A percentile compares a stretch with the other conserved stretches of the same genome.
Evolutionary conservation across 2,888 invertebrate species (phyloP).

Genomic region (Escarpia spicata): DNA sequence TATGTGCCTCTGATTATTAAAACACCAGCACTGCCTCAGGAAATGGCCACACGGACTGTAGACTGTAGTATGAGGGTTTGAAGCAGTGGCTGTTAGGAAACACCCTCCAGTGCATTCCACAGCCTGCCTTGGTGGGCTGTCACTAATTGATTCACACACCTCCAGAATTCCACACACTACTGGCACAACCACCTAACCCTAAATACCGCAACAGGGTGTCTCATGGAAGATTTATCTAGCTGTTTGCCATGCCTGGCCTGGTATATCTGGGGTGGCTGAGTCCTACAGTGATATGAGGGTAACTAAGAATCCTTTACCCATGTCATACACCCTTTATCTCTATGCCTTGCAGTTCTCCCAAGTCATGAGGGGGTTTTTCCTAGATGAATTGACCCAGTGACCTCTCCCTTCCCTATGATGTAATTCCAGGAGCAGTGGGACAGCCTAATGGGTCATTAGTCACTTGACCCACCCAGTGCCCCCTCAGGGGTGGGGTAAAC

Average conservation of each 20-base stretch:
- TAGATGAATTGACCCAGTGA: not conserved
- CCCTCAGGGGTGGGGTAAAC: not conserved
- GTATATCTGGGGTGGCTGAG: no score
- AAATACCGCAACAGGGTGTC: not conserved
- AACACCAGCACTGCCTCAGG: not conserved
- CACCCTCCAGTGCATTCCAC: not conserved
- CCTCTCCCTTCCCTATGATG: not conserved
- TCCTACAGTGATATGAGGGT: no score
- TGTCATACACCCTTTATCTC: no score
- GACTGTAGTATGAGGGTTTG: not conserved
- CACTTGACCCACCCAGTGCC: not conserved
- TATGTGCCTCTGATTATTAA: no score
- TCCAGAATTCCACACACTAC: not conserved
- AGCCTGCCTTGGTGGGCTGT: not conserved
- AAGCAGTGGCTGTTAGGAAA: not conserved
- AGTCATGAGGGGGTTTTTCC: not conserved
- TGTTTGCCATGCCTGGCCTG: not conserved
- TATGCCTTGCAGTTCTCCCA: no score
- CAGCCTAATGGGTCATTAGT: constrained; percentile 13
- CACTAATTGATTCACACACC: not conserved
- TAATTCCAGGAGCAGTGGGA: not conserved
- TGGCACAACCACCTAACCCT: not conserved
- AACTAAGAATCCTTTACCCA: no score
- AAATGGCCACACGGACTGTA: not conserved
- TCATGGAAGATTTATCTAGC: not conserved